Conservation (phyloP, 2,113 vertebrate species). For the Poeciliopsis turrubarensis region DNA sequence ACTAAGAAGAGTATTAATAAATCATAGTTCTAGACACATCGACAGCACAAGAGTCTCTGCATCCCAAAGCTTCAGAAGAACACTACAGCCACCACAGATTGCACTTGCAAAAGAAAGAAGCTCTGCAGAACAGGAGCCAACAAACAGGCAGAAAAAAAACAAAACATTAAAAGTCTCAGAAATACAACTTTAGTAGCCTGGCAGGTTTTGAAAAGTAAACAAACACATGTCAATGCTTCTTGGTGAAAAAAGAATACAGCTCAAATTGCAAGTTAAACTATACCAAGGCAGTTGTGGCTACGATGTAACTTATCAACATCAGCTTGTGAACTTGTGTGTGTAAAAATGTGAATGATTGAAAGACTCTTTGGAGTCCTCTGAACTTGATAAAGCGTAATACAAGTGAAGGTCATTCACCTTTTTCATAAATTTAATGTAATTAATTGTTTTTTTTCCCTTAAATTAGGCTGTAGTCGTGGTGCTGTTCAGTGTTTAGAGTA, state of each 20-base stretch:
- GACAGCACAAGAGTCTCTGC: constrained; percentile 62
- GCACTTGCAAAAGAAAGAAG: too few species aligned
- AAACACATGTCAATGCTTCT: neutral
- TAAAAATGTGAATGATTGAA: too few species aligned
- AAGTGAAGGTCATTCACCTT: too few species aligned
- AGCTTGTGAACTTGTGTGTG: too few species aligned
- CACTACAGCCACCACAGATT: neutral
- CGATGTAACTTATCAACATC: too few species aligned
- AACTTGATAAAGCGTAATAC: too few species aligned
- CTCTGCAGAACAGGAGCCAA: neutral
- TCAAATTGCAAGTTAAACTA: neutral
- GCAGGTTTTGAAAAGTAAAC: neutral
- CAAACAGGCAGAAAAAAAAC: neutral
- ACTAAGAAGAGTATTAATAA: constrained; percentile 77
- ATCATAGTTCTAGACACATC: constrained; percentile 74
- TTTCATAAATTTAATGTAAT: neutral
- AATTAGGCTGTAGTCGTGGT: neutral
- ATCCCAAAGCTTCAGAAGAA: constrained; percentile 41
- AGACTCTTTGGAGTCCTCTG: too few species aligned
- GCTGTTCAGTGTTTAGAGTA: too few species aligned
- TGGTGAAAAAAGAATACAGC: neutral
- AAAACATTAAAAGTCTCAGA: neutral
- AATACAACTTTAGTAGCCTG: neutral
- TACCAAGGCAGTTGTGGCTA: too few species aligned
- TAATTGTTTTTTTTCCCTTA: neutral